These are phyloP conservation scores for Spinus olivaceus DNA, from an alignment of 2,797 vertebrate genomes.

Conservation along the genomic window DNA sequence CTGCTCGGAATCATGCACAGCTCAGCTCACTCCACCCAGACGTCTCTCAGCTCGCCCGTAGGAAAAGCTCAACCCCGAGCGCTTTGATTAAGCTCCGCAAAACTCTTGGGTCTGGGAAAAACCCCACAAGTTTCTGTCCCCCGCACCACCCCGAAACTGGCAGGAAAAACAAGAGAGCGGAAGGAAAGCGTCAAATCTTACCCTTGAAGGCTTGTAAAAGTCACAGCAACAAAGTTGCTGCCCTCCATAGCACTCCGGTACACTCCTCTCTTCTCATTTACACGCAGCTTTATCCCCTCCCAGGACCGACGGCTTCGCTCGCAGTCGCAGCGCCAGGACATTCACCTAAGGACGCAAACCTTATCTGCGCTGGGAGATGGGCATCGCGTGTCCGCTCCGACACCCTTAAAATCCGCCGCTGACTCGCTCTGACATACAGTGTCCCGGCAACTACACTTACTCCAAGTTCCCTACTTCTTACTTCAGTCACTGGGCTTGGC, in stretches of 20 bases:
- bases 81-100: background rate
- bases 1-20: background rate
- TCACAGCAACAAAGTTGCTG: conserved; percentile 28
- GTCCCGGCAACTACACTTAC: conserved; percentile 24
- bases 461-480: conserved; percentile 31
- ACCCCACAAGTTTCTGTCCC: background rate
- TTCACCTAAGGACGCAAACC: background rate
- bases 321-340: background rate
- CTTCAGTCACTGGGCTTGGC: background rate
- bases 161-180: background rate
- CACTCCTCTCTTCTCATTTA: conserved; percentile 45
- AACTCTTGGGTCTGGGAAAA: background rate
- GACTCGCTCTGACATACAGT: background rate
- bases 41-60: background rate
- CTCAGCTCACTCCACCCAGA: conserved; percentile 19
- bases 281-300: conserved; percentile 8
- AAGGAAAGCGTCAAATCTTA: conserved; percentile 23
- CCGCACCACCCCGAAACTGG: background rate
- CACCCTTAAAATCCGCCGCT: background rate
- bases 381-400: background rate
- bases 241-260: conserved; percentile 20
- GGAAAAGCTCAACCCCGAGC: background rate
- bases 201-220: conserved; percentile 30
- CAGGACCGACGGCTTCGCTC: background rate
- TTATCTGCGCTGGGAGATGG: background rate